Evolutionary conservation across 2,797 vertebrate species (phyloP), one percentile per base, ranked within the genome.

Genomic region (Cercopithecus hamlyni): DNA sequence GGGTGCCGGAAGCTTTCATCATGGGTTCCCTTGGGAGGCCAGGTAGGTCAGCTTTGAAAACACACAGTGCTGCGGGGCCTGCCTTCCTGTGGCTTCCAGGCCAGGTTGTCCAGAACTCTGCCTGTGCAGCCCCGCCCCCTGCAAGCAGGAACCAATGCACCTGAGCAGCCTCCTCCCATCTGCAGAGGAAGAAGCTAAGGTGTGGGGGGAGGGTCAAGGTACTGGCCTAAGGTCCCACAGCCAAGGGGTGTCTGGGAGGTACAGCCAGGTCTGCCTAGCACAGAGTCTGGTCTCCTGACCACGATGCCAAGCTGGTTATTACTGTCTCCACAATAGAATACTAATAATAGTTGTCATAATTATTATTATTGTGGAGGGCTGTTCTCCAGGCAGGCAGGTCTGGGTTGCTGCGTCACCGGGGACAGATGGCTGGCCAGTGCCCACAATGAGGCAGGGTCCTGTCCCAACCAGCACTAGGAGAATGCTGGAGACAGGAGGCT

Each of bases 11-110:
- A 15, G 33, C 10, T 30, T 52, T 67, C 77, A 57, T 17, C 12
- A 72, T 4, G 52, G 43, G 48, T 61, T 45, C 52, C n/a, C 11
- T 12, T 3, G 43, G 36, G 27, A 5, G 20, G 3, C 43, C 3
- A 24, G 33, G 48, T 30, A 33, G n/a, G 9, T 33, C n/a, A 11
- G n/a, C 67, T 39, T 36, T 72, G 13, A 33, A 73, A 33, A 55
- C 79, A 45, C 0, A 0, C 0, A 1, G 20, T 5, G 1, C 26
- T 48, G 27, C 0, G 0, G 50, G 76, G 33, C 14, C 57, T 20
- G 9, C 52, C 50, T 48, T 39, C 50, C 55, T 13, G 48, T 41
- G 45, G 39, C 64, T n/a, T 77, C 55, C 45, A 52, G 48, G 57
- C 8, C 9, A 15, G 48, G 45, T 64, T 70, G 45, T 55, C 17